Evolutionary conservation across 2,888 invertebrate genomes (phyloP).

Genomic region (Subacronicta megacephala): DNA sequence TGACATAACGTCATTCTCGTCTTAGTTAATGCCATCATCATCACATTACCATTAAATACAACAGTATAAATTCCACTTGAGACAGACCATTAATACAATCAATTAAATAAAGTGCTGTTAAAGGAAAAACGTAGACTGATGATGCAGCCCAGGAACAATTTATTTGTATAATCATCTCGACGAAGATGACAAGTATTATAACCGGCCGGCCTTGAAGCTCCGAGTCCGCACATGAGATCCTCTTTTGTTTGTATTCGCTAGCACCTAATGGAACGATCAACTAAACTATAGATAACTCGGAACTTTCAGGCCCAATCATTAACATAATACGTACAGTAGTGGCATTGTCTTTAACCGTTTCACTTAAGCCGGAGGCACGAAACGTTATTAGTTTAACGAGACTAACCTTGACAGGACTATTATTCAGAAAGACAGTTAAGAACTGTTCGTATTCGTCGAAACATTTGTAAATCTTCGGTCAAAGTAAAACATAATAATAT

Average conservation of each 20-base stretch:
- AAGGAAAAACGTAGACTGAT: conserved; percentile 34
- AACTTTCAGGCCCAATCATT: conserved; percentile 35
- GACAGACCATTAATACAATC: conserved; percentile 17
- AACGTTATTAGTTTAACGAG: conserved; percentile 48
- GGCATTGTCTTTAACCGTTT: conserved; percentile 39
- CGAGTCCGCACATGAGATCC: conserved; percentile 36
- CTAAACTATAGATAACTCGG: conserved; percentile 28
- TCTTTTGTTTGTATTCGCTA: conserved; percentile 49
- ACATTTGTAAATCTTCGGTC: conserved; percentile 28
- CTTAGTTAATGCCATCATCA: background rate
- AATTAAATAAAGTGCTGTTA: conserved; percentile 37
- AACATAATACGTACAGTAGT: conserved; percentile 24
- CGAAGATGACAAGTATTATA: conserved; percentile 38
- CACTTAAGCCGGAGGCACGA: conserved; percentile 30
- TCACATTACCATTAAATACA: conserved; percentile 9
- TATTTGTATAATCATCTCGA: conserved; percentile 54
- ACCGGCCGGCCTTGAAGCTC: conserved; percentile 51
- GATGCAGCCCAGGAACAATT: conserved; percentile 49
- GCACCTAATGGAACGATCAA: conserved; percentile 41
- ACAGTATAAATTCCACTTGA: conserved; percentile 14
- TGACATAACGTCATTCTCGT: background rate
- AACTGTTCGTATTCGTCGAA: conserved; percentile 16
- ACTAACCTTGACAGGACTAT: conserved; percentile 48
- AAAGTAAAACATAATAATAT: conserved; percentile 1
- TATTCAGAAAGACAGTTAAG: conserved; percentile 49